A percentile compares a stretch with the other conserved stretches of the same genome.
phyloP scores from a whole-genome alignment of 2,113 vertebrate species.

The Sphaerodactylus townsendi region DNA sequence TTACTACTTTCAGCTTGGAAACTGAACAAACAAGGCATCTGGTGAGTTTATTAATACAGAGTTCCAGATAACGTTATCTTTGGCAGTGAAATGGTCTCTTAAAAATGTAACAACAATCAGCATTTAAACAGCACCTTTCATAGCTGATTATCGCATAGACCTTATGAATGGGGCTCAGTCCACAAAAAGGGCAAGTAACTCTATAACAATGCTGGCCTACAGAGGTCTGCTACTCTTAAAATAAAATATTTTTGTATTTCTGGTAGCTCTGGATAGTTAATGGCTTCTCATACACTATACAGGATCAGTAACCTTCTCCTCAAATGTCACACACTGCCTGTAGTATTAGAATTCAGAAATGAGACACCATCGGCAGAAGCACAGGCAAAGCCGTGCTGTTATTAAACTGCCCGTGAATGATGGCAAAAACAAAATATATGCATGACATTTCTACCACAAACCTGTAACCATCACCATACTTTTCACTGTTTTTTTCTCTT shows the following conservation, averaged over 20 bases:
- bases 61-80: neutral
- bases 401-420: neutral
- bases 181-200: neutral
- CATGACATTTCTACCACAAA: constrained; percentile 59
- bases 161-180: too few relatives aligned
- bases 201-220: neutral
- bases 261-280: neutral
- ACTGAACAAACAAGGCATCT: neutral
- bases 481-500: constrained; percentile 87
- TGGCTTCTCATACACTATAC: neutral
- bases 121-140: neutral
- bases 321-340: neutral
- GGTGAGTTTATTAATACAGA: neutral
- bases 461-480: constrained; percentile 87
- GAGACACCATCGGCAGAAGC: neutral
- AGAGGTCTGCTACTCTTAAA: neutral
- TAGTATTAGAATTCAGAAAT: neutral
- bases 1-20: neutral
- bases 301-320: neutral
- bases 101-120: neutral
- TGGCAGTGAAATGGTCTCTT: neutral
- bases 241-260: neutral
- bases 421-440: neutral
- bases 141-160: too few relatives aligned
- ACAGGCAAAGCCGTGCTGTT: neutral